Evolutionary conservation across 2,797 vertebrate genomes (phyloP).

Genomic region (Etheostoma perlongum): DNA sequence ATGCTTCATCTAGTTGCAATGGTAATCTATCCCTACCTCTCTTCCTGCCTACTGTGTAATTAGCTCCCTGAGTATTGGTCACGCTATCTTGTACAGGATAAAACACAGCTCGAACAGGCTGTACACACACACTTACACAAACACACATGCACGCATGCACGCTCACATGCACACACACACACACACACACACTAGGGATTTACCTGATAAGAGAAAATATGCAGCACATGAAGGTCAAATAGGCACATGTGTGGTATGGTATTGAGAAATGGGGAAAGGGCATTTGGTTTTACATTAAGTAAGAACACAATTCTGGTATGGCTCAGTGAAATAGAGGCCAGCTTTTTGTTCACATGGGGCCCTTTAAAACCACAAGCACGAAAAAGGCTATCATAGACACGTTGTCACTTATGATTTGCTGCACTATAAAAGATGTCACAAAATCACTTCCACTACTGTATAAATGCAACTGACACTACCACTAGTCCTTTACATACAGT

Average conservation of each 20-base stretch:
- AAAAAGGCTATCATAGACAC: not conserved
- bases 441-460: not conserved
- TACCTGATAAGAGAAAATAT: conserved; percentile 45
- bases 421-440: no score
- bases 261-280: conserved; percentile 34
- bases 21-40: conserved; percentile 48
- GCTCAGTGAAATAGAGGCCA: conserved; percentile 44
- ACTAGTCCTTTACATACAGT: not conserved
- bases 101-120: conserved; percentile 29
- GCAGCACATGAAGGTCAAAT: conserved; percentile 41
- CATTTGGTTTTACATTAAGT: conserved; percentile 71
- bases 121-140: conserved; percentile 13
- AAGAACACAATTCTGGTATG: conserved; percentile 52
- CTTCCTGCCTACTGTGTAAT: conserved; percentile 52
- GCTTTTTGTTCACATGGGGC: conserved; percentile 49
- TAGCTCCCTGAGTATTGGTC: conserved; percentile 55
- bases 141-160: not conserved
- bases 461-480: not conserved
- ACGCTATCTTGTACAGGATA: conserved; percentile 43
- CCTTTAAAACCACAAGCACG: conserved; percentile 13
- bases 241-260: not conserved
- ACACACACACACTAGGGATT: conserved; percentile 4
- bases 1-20: conserved; percentile 69
- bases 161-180: not conserved
- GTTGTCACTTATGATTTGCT: no score